phyloP scores from a whole-genome alignment of 2,797 vertebrate species.

The Xyrichtys novacula region DNA sequence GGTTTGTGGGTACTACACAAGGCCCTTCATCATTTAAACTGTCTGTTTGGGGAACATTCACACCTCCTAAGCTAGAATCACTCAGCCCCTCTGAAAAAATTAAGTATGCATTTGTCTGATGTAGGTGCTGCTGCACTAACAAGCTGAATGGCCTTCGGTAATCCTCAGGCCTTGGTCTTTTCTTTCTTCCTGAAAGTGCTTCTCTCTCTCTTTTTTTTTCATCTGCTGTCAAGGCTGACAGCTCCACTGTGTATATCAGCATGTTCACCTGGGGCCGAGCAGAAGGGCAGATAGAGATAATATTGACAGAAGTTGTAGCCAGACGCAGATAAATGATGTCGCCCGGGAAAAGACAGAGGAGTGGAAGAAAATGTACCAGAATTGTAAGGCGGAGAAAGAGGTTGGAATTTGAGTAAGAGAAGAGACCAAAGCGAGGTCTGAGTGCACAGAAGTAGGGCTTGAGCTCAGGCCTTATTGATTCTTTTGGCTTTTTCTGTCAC shows the following conservation, averaged over 20 bases:
- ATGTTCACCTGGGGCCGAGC: constrained; percentile 71
- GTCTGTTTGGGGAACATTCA: constrained; percentile 72
- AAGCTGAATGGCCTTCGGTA: constrained; percentile 79
- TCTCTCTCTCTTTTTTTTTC: constrained; percentile 44
- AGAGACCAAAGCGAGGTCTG: constrained; percentile 44
- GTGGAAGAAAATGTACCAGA: constrained; percentile 39
- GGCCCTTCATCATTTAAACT: constrained; percentile 76
- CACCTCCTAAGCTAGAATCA: constrained; percentile 58
- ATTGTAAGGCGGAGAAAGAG: constrained; percentile 20
- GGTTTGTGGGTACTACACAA: constrained; percentile 68
- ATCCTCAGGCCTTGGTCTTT: constrained; percentile 68
- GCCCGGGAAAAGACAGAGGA: constrained; percentile 49
- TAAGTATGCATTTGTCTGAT: constrained; percentile 67
- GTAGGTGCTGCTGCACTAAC: constrained; percentile 72
- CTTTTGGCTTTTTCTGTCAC: constrained; percentile 73
- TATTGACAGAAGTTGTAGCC: constrained; percentile 75
- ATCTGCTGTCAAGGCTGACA: constrained; percentile 75
- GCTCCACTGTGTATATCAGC: constrained; percentile 67
- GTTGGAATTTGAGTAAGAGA: constrained; percentile 48
- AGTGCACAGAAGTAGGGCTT: constrained; percentile 60
- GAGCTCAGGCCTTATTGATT: constrained; percentile 78
- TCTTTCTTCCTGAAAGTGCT: constrained; percentile 59
- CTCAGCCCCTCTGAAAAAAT: constrained; percentile 60
- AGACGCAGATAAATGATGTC: constrained; percentile 69
- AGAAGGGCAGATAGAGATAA: constrained; percentile 72